Evolutionary conservation across 2,888 invertebrate species (phyloP).

Genomic region (Dasypolia templi): DNA sequence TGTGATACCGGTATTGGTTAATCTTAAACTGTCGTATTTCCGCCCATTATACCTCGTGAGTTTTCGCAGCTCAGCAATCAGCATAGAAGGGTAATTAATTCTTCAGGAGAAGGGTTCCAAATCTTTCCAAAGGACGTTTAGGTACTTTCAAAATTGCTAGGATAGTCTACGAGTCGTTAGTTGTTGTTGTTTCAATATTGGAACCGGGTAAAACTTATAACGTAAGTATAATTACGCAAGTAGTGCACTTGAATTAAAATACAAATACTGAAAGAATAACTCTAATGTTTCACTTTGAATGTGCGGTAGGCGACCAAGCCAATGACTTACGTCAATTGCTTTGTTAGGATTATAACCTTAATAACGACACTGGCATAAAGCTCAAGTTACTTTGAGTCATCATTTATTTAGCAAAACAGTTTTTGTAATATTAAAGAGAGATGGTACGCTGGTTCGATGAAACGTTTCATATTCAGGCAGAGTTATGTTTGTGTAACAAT

Average conservation of each 20-base stretch:
- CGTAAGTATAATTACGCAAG: not conserved
- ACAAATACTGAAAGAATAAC: constrained; percentile 11
- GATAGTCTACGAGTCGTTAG: not conserved
- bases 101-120: not conserved
- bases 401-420: constrained; percentile 48
- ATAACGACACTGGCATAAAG: constrained; percentile 51
- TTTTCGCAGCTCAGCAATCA: not conserved
- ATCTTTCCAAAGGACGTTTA: not conserved
- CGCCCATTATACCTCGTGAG: not conserved
- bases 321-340: constrained; percentile 56
- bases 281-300: constrained; percentile 35
- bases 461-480: not conserved
- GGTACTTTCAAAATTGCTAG: not conserved
- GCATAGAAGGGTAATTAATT: not conserved
- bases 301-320: constrained; percentile 33
- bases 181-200: not conserved
- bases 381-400: constrained; percentile 60
- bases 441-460: constrained; percentile 2
- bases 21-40: constrained; percentile 12
- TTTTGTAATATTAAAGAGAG: constrained; percentile 24
- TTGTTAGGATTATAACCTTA: constrained; percentile 56
- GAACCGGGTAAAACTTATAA: not conserved
- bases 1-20: constrained; percentile 12
- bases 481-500: constrained; percentile 1
- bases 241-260: constrained; percentile 12